Conservation (phyloP, 1,140 invertebrate species). For the Papilio xuthus region DNA sequence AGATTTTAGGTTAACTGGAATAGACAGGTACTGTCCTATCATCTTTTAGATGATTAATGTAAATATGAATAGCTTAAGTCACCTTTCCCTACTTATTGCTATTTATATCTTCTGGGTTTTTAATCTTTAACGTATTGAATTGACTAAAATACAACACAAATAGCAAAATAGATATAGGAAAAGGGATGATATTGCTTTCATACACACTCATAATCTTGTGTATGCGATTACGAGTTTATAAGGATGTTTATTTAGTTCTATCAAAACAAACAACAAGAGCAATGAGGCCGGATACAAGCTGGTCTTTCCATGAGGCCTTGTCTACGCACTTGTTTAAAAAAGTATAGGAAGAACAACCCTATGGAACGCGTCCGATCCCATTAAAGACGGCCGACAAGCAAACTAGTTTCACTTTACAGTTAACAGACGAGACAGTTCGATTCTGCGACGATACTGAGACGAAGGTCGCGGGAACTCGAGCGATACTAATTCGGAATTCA, state of each 20-base stretch:
- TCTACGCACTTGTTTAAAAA: slow-evolving; percentile 63
- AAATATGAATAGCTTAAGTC: too few species aligned
- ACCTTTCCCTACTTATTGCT: too few species aligned
- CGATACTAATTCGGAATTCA: slow-evolving; percentile 67
- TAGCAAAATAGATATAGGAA: background rate
- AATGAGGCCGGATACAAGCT: slow-evolving; percentile 52
- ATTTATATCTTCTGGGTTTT: too few species aligned
- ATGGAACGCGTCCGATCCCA: slow-evolving; percentile 68
- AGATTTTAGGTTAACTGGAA: background rate
- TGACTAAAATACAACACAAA: too few species aligned
- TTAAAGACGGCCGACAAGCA: slow-evolving; percentile 69
- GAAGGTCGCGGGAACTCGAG: slow-evolving; percentile 75
- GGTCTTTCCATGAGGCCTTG: slow-evolving; percentile 44
- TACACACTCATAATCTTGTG: slow-evolving; percentile 13
- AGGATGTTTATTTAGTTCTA: slow-evolving; percentile 38
- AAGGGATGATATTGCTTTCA: background rate
- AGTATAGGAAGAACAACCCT: slow-evolving; percentile 68
- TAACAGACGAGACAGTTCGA: slow-evolving; percentile 66
- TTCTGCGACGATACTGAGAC: slow-evolving; percentile 69
- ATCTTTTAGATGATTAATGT: too few species aligned
- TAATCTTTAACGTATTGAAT: too few species aligned
- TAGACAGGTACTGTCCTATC: background rate
- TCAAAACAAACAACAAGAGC: slow-evolving; percentile 49
- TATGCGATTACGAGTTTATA: too few species aligned
- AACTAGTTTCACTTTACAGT: slow-evolving; percentile 77